Conservation (phyloP, 2,797 vertebrate species). For the Anabacerthia variegaticeps region DNA sequence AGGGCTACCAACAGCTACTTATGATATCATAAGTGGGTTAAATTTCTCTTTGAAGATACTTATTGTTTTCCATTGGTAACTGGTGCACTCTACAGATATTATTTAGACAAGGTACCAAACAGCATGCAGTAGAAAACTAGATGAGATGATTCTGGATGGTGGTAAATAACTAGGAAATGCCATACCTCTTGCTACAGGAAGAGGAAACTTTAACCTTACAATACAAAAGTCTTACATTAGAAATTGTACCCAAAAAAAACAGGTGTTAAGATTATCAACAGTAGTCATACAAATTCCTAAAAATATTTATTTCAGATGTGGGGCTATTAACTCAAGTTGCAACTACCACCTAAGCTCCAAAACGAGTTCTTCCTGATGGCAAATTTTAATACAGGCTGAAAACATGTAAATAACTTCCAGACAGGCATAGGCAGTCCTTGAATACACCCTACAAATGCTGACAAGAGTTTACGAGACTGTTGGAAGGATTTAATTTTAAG, state of each 20-base stretch:
- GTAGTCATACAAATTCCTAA: not conserved
- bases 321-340: not conserved
- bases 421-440: not conserved
- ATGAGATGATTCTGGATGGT: not conserved
- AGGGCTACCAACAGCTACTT: not conserved
- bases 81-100: not conserved
- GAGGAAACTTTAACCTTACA: not conserved
- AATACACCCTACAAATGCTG: not conserved
- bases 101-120: not conserved
- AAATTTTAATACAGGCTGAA: not conserved
- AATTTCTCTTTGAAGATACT: not conserved
- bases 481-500: not conserved
- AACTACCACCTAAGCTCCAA: not conserved
- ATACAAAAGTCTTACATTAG: not conserved
- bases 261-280: not conserved
- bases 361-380: not conserved
- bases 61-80: not conserved
- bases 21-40: not conserved
- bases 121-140: not conserved
- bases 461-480: not conserved
- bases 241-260: not conserved
- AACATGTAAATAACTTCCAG: not conserved
- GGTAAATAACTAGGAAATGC: not conserved
- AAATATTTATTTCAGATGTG: not conserved
- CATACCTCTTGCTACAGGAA: not conserved